Evolutionary conservation across 2,888 invertebrate species (phyloP).

Genomic region (Tigriopus californicus): DNA sequence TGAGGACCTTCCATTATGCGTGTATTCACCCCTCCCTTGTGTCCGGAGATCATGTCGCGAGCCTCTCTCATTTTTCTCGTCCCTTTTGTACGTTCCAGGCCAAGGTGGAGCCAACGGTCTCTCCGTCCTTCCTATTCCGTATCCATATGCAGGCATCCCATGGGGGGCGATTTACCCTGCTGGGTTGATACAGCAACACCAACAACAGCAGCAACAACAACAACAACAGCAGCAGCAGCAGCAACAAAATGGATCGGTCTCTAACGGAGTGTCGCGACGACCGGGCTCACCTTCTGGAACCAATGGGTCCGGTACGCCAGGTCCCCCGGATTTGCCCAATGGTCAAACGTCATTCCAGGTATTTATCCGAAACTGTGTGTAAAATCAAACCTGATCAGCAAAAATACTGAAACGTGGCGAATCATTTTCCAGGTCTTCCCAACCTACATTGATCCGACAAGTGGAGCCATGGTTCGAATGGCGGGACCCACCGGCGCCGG

Average conservation of each 20-base stretch:
- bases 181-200: constrained; percentile 20
- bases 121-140: constrained; percentile 1
- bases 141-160: constrained; percentile 9
- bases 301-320: constrained; percentile 17
- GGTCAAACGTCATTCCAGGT: constrained; percentile 15
- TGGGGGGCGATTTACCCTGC: constrained; percentile 21
- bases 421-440: neutral
- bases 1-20: neutral
- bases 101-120: constrained; percentile 1
- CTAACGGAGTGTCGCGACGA: neutral
- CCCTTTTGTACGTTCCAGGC: constrained; percentile 6
- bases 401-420: neutral
- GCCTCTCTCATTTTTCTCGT: constrained; percentile 12
- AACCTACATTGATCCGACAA: neutral
- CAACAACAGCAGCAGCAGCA: constrained; percentile 19
- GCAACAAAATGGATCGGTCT: neutral
- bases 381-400: neutral
- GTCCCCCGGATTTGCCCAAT: constrained; percentile 21
- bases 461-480: neutral
- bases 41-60: constrained; percentile 17
- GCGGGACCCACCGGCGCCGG: too few relatives aligned
- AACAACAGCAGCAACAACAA: constrained; percentile 19
- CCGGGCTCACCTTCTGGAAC: constrained; percentile 19
- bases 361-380: neutral
- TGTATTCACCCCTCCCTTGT: neutral